Evolutionary conservation across 1,140 invertebrate species (phyloP), one percentile per base, ranked within the genome.

Genomic region (Drosophila kanapiae): DNA sequence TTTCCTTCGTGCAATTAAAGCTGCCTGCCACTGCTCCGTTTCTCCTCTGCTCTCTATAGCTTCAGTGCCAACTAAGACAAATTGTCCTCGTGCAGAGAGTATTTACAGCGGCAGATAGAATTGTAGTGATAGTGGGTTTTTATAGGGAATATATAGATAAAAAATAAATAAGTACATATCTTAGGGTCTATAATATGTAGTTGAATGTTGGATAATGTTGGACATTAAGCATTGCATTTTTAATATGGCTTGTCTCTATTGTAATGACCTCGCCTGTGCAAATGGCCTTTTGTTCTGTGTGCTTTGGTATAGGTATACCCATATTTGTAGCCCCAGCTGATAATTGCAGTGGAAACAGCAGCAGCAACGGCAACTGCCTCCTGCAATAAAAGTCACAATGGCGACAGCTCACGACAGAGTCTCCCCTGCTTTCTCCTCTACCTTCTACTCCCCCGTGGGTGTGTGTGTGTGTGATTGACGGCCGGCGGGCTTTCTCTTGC

Each of bases 1-100:
- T 56, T 45, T 51, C 47, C 43, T 79, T 29, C 70, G 16, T 68
- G 67, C 77, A 80, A 84, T 85, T 85, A 84, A 82, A 84, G 62
- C 72, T 62, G 56, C 48, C 57, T 29, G 67, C 51, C 40, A 23
- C 23, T 29, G 38, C 31, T 69, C 7, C 61, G 31, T 68, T 58
- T 43, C 56, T 29, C 37, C 18, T 43, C 23, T 29, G n/a, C 4
- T 62, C 37, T 75, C 33, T 11, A 33, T 33, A 4, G 11, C 33
- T 49, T 16, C n/a, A 16, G 9, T 60, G 70, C 45, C 16, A 65
- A 10, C 16, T 16, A 51, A 72, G 77, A 84, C 67, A 69, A 69
- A 63, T 77, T 78, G 62, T 85, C 67, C 53, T 51, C 48, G 63
- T 42, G 29, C 64, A 27, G 18, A 18, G 9, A 38, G 31, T 33